Conservation (phyloP, 2,113 vertebrate genomes). For the Dromiciops gliroides region DNA sequence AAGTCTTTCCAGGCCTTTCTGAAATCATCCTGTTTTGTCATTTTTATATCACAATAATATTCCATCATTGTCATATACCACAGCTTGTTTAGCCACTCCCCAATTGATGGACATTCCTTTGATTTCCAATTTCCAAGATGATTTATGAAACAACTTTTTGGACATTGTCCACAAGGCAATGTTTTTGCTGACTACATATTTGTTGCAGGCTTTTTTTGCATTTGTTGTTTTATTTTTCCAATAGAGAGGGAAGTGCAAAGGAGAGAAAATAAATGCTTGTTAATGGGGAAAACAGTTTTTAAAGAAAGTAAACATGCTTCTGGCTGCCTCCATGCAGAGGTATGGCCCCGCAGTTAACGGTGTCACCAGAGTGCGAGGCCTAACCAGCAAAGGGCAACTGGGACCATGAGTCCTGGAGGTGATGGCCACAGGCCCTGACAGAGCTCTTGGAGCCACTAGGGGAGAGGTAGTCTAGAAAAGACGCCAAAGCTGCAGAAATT, state of each 20-base stretch:
- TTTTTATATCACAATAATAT: too few species aligned
- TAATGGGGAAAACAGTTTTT: not conserved
- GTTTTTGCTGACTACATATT: too few species aligned
- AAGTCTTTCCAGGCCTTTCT: too few species aligned
- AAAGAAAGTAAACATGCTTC: not conserved
- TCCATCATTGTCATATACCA: too few species aligned
- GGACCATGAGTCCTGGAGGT: not conserved
- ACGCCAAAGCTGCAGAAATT: conserved; percentile 94
- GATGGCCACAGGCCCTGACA: not conserved
- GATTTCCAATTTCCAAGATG: too few species aligned
- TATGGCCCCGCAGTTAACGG: not conserved
- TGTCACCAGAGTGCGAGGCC: not conserved
- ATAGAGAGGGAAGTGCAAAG: not conserved
- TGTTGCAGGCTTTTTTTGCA: too few species aligned
- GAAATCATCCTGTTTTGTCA: too few species aligned
- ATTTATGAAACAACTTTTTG: too few species aligned
- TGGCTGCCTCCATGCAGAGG: conserved; percentile 61
- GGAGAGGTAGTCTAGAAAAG: conserved; percentile 1
- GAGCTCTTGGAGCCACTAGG: not conserved
- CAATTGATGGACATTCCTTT: too few species aligned
- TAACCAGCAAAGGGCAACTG: not conserved
- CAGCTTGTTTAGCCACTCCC: too few species aligned
- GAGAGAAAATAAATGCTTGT: not conserved
- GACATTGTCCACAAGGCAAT: too few species aligned
- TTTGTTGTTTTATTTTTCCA: too few species aligned